Base-by-base conservation (phyloP, 1,140 invertebrate species). In the Hylyphantes graminicola region DNA sequence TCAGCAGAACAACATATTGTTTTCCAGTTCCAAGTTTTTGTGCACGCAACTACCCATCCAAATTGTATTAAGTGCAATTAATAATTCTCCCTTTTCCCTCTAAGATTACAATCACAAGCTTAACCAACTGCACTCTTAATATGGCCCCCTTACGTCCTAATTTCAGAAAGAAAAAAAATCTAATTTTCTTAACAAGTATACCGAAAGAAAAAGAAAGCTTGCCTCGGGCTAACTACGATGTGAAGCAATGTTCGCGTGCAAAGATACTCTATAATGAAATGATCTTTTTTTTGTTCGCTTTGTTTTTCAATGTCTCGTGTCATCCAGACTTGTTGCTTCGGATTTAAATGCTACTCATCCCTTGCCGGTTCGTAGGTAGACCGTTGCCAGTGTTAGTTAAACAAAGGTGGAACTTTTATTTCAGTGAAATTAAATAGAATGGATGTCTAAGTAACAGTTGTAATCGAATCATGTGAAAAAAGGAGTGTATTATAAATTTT, bases 231-330 rank as follows among this genome's bases (percentile, higher is more conserved):
- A 74, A 19, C 13, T 48, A 50, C 72, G 54, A 74, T 74, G 72
- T 70, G 67, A 70, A 70, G 67, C 50, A 51, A 74, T 74, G 54
- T 13, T 74, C 72, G 72, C 72, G 72, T 74, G 72, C 72, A 57
- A 21, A n/a, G 72, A 59, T 12, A 7, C 54, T 57, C 57, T 57
- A 59, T 74, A 74, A 74, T 74, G 53, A 74, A 74, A 74, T 57
- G 21, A 55, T 15, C 0, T 57, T 74, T 57, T 74, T 74, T 19
- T 54, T 73, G 19, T 54, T 54, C 57, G 35, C 21, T 57, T 19
- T n/a, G 63, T 15, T 65, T 74, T 74, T 50, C 21, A 21, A 2
- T 21, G 72, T 74, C 72, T 74, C 72, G 72, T 74, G 72, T 74
- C 53, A 21, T 53, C 17, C 12, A 74, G 35, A 74, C 72, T 35